Percentiles rank a stretch among this genome's conserved stretches.
Conservation (phyloP, 2,113 vertebrate genomes). For the Todiramphus saurophagus region DNA sequence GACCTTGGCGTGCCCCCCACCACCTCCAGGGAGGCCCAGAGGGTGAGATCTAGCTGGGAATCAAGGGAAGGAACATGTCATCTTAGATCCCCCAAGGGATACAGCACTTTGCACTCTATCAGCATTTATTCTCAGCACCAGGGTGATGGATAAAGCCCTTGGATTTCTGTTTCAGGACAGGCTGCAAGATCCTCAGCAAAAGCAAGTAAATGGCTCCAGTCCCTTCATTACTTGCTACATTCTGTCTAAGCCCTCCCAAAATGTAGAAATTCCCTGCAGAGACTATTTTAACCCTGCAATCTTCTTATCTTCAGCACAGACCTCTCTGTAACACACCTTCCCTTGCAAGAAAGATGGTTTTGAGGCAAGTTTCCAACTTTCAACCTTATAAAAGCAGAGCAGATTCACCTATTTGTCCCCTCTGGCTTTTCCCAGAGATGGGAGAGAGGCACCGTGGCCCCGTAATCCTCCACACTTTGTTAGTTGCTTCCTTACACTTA, state of each 20-base stretch:
- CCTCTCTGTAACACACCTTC: neutral
- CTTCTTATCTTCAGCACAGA: neutral
- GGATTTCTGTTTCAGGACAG: neutral
- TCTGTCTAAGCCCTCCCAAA: neutral
- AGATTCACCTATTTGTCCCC: neutral
- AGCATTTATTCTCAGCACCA: neutral
- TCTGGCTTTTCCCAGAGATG: neutral
- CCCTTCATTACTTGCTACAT: neutral
- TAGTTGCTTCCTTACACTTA: neutral
- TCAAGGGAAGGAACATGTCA: neutral
- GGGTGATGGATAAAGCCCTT: neutral
- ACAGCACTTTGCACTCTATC: conserved; percentile 22
- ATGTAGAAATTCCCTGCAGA: neutral
- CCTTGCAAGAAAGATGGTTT: rapidly evolving
- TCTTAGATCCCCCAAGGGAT: neutral
- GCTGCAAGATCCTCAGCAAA: neutral
- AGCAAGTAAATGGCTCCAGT: neutral
- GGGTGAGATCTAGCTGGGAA: neutral
- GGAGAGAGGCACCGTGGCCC: neutral
- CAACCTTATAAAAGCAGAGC: neutral
- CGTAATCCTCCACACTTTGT: neutral
- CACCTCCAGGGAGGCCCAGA: neutral
- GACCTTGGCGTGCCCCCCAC: neutral
- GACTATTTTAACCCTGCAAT: neutral
- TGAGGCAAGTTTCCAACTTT: neutral